A percentile compares a stretch with the other conserved stretches of the same genome.
Conservation (phyloP, 2,888 invertebrate species). For the Sarcophaga rosellei region DNA sequence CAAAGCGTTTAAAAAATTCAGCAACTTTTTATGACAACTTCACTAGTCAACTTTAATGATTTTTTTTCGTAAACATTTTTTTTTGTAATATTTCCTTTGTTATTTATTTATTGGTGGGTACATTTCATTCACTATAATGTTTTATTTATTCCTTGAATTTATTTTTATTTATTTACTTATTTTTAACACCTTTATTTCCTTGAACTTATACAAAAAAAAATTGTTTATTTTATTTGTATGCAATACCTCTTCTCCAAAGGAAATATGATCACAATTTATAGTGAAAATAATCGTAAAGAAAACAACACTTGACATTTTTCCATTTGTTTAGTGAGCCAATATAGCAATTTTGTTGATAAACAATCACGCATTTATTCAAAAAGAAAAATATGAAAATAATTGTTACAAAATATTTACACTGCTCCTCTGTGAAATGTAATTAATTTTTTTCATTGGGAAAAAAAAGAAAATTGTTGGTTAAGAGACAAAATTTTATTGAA, state of each 20-base stretch:
- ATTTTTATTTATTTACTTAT: slow-evolving; percentile 36
- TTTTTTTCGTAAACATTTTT: neutral
- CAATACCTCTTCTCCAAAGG: neutral
- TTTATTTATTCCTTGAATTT: slow-evolving; percentile 19
- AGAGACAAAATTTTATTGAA: too few species aligned
- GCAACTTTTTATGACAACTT: neutral
- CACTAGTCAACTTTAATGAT: neutral
- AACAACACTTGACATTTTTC: neutral
- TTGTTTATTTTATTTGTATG: neutral
- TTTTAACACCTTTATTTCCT: slow-evolving; percentile 66
- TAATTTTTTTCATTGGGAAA: neutral
- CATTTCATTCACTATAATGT: slow-evolving; percentile 1
- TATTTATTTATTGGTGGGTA: slow-evolving; percentile 10
- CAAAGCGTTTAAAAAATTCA: slow-evolving; percentile 14
- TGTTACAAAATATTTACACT: slow-evolving; percentile 34
- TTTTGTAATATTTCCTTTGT: neutral
- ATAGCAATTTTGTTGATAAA: slow-evolving; percentile 33
- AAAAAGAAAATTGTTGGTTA: too few species aligned
- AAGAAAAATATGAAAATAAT: slow-evolving; percentile 33
- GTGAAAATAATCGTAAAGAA: neutral
- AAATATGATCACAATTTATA: neutral
- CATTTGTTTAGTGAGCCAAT: neutral
- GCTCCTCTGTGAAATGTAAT: neutral
- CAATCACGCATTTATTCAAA: slow-evolving; percentile 42
- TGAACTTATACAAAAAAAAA: slow-evolving; percentile 43